Conservation (phyloP, 2,797 vertebrate species). For the Mareca penelope region DNA sequence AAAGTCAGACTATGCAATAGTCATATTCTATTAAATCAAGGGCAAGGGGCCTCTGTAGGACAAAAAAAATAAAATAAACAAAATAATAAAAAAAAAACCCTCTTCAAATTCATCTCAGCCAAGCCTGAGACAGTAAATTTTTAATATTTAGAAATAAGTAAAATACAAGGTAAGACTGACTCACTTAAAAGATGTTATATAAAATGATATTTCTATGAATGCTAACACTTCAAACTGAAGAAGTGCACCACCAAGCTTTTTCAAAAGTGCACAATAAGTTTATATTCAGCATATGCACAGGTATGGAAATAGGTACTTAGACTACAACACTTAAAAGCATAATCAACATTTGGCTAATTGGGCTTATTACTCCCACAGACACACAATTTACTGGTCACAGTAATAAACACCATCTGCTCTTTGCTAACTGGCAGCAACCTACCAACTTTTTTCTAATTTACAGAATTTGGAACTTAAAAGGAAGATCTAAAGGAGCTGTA, state of each 20-base stretch:
- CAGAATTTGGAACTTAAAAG: neutral
- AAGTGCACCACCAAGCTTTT: neutral
- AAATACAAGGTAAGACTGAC: neutral
- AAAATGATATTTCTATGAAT: neutral
- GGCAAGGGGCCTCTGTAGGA: neutral
- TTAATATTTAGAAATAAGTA: neutral
- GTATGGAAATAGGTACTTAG: constrained; percentile 39
- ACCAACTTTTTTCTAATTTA: neutral
- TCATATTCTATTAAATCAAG: neutral
- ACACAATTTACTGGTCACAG: constrained; percentile 20
- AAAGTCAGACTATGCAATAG: neutral
- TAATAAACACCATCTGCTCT: constrained; percentile 65
- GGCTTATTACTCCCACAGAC: constrained; percentile 43
- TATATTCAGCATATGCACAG: neutral
- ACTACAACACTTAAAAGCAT: constrained; percentile 32
- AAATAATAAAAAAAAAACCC: neutral
- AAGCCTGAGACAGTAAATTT: neutral
- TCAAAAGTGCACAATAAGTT: neutral
- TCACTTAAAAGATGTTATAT: neutral
- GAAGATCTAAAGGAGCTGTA: neutral
- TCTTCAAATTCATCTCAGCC: neutral
- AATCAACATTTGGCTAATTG: constrained; percentile 53
- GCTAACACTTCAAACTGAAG: neutral
- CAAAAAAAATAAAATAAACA: neutral
- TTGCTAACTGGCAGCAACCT: constrained; percentile 34